These are phyloP conservation scores for Calliphora vomitoria DNA, from an alignment of 2,888 invertebrate genomes.

Conservation along the genomic window DNA sequence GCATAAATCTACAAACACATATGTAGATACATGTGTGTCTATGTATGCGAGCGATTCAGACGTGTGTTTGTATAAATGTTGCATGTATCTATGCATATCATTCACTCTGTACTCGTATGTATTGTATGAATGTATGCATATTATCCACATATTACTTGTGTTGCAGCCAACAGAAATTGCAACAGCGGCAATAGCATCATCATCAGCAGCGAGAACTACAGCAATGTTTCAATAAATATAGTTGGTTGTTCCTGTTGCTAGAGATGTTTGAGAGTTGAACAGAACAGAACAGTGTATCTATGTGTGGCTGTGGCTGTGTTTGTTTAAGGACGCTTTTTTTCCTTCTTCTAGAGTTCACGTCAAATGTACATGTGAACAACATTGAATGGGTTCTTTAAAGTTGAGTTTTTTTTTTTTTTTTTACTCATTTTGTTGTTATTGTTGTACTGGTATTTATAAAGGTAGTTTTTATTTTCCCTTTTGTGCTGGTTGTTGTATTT, in stretches of 20 bases:
- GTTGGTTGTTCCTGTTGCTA: slow-evolving; percentile 34
- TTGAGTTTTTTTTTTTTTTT: slow-evolving; percentile 31
- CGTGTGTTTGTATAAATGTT: background rate
- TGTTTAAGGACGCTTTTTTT: slow-evolving; percentile 59
- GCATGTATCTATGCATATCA: slow-evolving; percentile 4
- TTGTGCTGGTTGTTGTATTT: background rate
- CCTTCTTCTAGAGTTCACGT: slow-evolving; percentile 60
- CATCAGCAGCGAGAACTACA: slow-evolving; percentile 2
- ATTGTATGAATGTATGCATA: background rate
- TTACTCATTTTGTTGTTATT: slow-evolving; percentile 9
- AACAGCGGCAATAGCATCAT: slow-evolving; percentile 48
- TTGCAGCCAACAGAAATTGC: slow-evolving; percentile 52
- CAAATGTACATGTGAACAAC: slow-evolving; percentile 59
- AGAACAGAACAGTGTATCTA: background rate
- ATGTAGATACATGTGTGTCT: background rate
- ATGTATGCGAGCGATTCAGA: background rate
- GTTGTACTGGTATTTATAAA: slow-evolving; percentile 35
- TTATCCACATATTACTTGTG: slow-evolving; percentile 32
- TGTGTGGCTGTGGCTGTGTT: slow-evolving; percentile 16
- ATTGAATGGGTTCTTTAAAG: slow-evolving; percentile 60
- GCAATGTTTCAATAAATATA: slow-evolving; percentile 44
- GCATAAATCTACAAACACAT: background rate
- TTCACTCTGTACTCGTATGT: background rate
- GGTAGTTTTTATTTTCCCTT: slow-evolving; percentile 34
- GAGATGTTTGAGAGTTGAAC: slow-evolving; percentile 30